Base-by-base conservation (phyloP, 2,113 vertebrate genomes). In the Halichoeres trimaculatus region DNA sequence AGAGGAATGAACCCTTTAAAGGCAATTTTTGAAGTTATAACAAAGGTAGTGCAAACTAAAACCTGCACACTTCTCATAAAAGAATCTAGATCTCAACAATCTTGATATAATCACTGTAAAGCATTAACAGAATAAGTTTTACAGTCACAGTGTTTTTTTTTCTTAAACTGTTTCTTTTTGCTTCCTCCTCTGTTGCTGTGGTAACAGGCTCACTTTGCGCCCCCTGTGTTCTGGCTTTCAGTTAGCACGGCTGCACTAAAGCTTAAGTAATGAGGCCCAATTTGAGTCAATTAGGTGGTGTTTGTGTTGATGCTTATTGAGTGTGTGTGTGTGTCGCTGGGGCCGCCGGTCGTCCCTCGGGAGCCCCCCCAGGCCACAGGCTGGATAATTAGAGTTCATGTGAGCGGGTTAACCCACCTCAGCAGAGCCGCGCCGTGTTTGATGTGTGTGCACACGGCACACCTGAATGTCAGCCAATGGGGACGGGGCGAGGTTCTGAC, bases 391-490 rank as follows among this genome's bases (percentile, higher is more conserved):
- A 89, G 89, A 86, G 89, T 90, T 89, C 70, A 91, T 76, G 66
- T 61, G 84, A 91, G 85, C 80, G 90, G 85, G 91, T 90, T 89
- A 94, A 90, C 81, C 86, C 86, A 87, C 88, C 90, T 91, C 86
- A 76, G 76, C 76, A 74, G 73, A 78, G 56, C 85, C 55, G 70
- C 79, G 83, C 83, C 87, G 89, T 65, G 51, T 95, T 94, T 94
- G 91, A 93, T 90, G 94, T 94, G 84, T 85, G 88, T 77, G 72
- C 79, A 78, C 86, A 76, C 78, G 75, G 88, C 90, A 91, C 81
- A 92, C 89, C 92, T 95, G 94, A 94, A 94, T 92, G 94, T 94
- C 93, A 94, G 91, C 94, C 91, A 90, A 93, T 94, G 93, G 93
- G 93, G 93, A 93, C 87, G 45, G 87, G 87, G 93, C 91, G 88